Percentiles rank a stretch among this genome's conserved stretches.
phyloP scores from a whole-genome alignment of 2,888 invertebrate genomes.

The Monopis laevigella region DNA sequence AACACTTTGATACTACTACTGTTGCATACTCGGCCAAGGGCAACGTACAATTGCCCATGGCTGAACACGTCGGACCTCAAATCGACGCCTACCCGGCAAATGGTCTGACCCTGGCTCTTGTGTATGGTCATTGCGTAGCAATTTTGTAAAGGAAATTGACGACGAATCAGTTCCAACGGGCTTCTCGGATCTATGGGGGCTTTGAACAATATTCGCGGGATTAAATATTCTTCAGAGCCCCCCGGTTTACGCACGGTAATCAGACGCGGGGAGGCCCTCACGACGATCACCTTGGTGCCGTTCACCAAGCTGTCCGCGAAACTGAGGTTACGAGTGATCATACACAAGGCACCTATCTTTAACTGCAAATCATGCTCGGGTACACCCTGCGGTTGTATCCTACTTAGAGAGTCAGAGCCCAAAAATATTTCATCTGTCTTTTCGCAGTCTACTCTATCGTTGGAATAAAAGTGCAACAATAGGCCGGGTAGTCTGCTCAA shows the following conservation, averaged over 20 bases:
- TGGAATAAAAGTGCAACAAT: conserved; percentile 1
- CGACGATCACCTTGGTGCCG: conserved; percentile 17
- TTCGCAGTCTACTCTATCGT: conserved; percentile 1
- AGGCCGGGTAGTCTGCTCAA: background rate
- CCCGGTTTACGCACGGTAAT: conserved; percentile 15
- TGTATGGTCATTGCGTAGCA: conserved; percentile 18
- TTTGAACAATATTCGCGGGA: conserved; percentile 16
- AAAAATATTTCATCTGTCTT: background rate
- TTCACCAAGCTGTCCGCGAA: conserved; percentile 16
- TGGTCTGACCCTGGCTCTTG: conserved; percentile 17
- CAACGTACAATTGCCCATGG: conserved; percentile 16
- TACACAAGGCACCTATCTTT: conserved; percentile 14
- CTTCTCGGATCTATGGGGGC: conserved; percentile 14
- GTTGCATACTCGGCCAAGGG: conserved; percentile 11
- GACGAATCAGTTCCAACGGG: conserved; percentile 14
- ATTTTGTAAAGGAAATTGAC: conserved; percentile 16
- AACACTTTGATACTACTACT: background rate
- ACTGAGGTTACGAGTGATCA: conserved; percentile 17
- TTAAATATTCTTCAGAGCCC: conserved; percentile 11
- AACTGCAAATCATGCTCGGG: conserved; percentile 11
- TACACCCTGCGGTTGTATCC: background rate
- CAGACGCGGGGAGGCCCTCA: conserved; percentile 12
- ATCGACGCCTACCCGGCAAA: conserved; percentile 15
- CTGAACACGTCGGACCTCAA: conserved; percentile 15
- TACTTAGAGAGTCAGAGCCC: background rate